Percentiles rank a stretch among this genome's conserved stretches.
These are phyloP conservation scores for Nematostella vectensis DNA, from an alignment of 92 coral and sea anemone species.

Conservation along the genomic window DNA sequence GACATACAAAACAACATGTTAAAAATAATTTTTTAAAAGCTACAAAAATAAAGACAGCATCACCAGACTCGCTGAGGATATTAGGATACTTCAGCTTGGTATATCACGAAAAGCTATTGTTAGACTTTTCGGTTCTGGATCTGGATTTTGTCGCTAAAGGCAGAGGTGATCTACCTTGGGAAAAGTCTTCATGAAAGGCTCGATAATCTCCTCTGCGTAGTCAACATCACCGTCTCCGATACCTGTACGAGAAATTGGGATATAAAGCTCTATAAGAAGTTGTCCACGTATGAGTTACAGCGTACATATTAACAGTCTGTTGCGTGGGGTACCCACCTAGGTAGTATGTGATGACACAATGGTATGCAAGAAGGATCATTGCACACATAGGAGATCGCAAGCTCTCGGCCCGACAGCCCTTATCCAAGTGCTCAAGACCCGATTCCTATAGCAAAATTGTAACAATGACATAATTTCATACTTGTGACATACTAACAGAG, in stretches of 20 bases:
- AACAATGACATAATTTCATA: neutral
- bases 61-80: too few species aligned
- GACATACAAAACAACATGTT: neutral
- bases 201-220: constrained; percentile 80
- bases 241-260: constrained; percentile 32
- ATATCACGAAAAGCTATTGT: too few species aligned
- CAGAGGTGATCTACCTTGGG: too few species aligned
- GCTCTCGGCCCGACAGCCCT: constrained; percentile 75
- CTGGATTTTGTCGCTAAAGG: too few species aligned
- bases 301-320: too few species aligned
- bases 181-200: constrained; percentile 79
- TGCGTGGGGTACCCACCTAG: constrained; percentile 76
- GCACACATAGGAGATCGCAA: constrained; percentile 98
- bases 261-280: too few species aligned
- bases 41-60: too few species aligned
- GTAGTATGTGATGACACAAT: constrained; percentile 77
- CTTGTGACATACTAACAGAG: too few species aligned
- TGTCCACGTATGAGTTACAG: too few species aligned
- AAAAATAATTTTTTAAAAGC: neutral
- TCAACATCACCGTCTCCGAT: constrained; percentile 87
- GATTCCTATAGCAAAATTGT: constrained; percentile 9
- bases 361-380: constrained; percentile 84
- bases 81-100: too few species aligned
- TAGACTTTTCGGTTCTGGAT: too few species aligned
- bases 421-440: constrained; percentile 86